These are phyloP conservation scores for Cacatua alba DNA, from an alignment of 2,113 vertebrate species.

Conservation along the genomic window DNA sequence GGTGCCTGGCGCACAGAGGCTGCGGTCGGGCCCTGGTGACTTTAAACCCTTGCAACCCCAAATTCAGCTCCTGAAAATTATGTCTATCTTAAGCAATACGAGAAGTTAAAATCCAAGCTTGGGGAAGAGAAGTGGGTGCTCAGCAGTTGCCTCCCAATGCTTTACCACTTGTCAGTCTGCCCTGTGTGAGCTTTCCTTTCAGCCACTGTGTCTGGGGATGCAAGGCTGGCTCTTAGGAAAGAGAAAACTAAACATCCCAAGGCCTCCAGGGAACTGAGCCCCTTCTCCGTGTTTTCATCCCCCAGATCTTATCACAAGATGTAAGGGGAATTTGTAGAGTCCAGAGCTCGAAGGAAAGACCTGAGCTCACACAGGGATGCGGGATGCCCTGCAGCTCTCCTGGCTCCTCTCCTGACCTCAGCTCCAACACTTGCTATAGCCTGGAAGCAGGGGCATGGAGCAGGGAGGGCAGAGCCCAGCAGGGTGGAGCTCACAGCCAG, in stretches of 20 bases:
- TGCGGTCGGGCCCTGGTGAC: neutral
- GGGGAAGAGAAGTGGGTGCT: neutral
- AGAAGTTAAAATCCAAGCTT: neutral
- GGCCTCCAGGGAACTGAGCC: neutral
- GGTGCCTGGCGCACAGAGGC: neutral
- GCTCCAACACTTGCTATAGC: accelerated
- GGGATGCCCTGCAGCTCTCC: neutral
- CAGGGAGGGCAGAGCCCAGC: neutral
- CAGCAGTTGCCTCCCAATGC: neutral
- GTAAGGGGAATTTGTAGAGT: neutral
- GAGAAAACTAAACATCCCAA: neutral
- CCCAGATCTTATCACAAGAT: neutral
- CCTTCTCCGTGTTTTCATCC: neutral
- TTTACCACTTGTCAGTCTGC: neutral
- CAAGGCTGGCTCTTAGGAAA: neutral
- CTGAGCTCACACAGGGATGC: neutral
- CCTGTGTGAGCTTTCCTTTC: neutral
- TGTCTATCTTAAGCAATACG: neutral
- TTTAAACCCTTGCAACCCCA: neutral
- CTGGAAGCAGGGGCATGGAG: neutral
- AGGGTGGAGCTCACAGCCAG: accelerated
- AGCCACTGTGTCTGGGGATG: neutral
- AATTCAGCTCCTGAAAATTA: neutral
- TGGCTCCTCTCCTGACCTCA: neutral
- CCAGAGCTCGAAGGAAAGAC: neutral